Percentiles rank a stretch among this genome's conserved stretches.
phyloP scores from a whole-genome alignment of 2,797 vertebrate species.

The Pempheris klunzingeri region DNA sequence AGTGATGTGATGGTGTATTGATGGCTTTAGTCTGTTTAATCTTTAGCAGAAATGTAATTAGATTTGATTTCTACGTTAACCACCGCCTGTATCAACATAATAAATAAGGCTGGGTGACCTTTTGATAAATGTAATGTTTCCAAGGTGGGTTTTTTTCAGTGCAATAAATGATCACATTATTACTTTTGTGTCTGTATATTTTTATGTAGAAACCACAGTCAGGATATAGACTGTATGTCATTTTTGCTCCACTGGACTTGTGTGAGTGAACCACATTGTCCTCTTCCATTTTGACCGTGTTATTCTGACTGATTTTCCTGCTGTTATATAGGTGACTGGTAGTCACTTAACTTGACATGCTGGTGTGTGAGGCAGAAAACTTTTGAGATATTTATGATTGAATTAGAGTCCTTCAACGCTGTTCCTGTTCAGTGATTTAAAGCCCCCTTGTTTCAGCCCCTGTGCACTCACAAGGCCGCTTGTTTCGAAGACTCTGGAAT shows the following conservation, averaged over 20 bases:
- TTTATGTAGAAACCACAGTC: slow-evolving; percentile 4
- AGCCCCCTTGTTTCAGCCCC: slow-evolving; percentile 79
- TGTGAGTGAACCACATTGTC: slow-evolving; percentile 8
- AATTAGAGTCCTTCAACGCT: slow-evolving; percentile 71
- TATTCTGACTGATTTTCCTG: slow-evolving; percentile 32
- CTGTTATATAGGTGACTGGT: slow-evolving; percentile 34
- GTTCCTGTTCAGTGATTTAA: slow-evolving; percentile 80
- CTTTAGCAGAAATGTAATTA: neutral
- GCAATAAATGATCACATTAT: neutral
- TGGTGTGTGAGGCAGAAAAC: slow-evolving; percentile 45
- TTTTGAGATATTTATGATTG: slow-evolving; percentile 76
- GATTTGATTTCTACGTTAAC: slow-evolving; percentile 2
- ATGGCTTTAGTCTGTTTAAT: slow-evolving; percentile 8
- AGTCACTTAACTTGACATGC: slow-evolving; percentile 43
- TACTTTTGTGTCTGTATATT: slow-evolving; percentile 3
- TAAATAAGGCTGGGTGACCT: neutral
- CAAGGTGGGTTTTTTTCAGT: neutral
- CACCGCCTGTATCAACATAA: slow-evolving; percentile 14
- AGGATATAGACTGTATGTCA: neutral
- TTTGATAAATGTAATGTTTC: slow-evolving; percentile 1
- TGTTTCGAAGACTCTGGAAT: slow-evolving; percentile 84
- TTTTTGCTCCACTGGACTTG: neutral
- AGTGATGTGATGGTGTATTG: neutral
- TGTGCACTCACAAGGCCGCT: slow-evolving; percentile 78
- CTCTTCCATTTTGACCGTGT: neutral